Evolutionary conservation across 2,888 invertebrate genomes (phyloP).

Genomic region (Calliscelio sp.): DNA sequence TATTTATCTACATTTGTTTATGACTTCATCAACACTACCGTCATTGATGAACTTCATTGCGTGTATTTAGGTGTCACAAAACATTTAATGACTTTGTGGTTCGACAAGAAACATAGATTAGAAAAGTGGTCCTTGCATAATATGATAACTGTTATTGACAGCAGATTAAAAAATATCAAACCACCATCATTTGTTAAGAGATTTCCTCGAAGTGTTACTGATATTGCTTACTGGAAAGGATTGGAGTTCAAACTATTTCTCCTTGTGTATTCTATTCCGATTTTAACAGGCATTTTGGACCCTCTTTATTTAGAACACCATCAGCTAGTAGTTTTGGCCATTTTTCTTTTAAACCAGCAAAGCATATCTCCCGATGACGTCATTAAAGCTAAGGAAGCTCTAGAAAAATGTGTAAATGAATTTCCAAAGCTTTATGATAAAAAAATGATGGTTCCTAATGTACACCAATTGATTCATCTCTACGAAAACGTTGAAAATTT

Average conservation of each 20-base stretch:
- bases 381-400: background rate
- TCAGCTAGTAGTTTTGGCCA: background rate
- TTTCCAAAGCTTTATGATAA: background rate
- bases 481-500: slow-evolving; percentile 5
- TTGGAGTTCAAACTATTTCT: slow-evolving; percentile 20
- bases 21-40: slow-evolving; percentile 19
- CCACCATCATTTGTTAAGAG: slow-evolving; percentile 25
- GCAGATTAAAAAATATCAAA: background rate
- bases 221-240: slow-evolving; percentile 15
- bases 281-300: background rate
- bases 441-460: slow-evolving; percentile 2
- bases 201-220: background rate
- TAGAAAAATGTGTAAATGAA: background rate
- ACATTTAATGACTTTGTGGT: slow-evolving; percentile 4
- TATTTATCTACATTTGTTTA: background rate
- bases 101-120: background rate
- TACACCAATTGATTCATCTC: background rate
- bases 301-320: background rate
- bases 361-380: background rate
- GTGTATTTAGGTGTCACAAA: slow-evolving; percentile 24
- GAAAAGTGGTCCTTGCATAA: slow-evolving; percentile 5
- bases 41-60: slow-evolving; percentile 9
- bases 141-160: background rate
- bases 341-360: background rate
- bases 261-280: background rate